Evolutionary conservation across 2,888 invertebrate species (phyloP).

Genomic region (Drosophila macrospina): DNA sequence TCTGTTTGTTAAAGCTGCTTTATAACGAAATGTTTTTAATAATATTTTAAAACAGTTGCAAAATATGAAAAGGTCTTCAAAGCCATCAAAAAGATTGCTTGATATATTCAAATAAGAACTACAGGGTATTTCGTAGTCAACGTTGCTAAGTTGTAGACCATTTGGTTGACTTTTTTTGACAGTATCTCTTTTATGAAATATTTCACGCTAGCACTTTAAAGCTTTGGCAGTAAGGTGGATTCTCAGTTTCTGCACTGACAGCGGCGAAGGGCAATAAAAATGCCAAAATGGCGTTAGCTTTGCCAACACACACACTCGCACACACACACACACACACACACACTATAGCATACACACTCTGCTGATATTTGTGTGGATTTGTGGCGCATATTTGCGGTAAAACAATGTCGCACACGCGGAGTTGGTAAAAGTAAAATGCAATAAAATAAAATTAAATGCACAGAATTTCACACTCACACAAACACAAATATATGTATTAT

Average conservation of each 20-base stretch:
- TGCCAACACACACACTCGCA: conserved; percentile 16
- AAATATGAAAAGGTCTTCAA: too few relatives aligned
- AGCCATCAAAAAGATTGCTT: too few relatives aligned
- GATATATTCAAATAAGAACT: too few relatives aligned
- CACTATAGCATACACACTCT: conserved; percentile 8
- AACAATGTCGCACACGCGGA: conserved; percentile 68
- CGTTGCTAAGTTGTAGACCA: not conserved
- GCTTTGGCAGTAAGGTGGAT: conserved; percentile 56
- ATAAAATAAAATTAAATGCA: conserved; percentile 75
- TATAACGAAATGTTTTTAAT: too few relatives aligned
- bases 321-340: conserved; percentile 16
- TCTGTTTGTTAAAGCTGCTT: too few relatives aligned
- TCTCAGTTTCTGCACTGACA: conserved; percentile 57
- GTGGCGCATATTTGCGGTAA: conserved; percentile 62
- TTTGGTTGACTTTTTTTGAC: conserved; percentile 35
- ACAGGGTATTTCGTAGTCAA: conserved; percentile 1
- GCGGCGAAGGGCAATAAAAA: conserved; percentile 73
- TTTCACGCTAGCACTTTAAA: conserved; percentile 71
- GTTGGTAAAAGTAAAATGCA: conserved; percentile 69
- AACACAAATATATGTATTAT: conserved; percentile 15
- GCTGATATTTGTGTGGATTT: conserved; percentile 48
- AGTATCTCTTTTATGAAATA: conserved; percentile 67
- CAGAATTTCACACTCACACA: conserved; percentile 49
- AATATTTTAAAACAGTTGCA: too few relatives aligned
- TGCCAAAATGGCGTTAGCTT: conserved; percentile 74